Conservation (phyloP, 2,113 vertebrate species). For the Grus americana region DNA sequence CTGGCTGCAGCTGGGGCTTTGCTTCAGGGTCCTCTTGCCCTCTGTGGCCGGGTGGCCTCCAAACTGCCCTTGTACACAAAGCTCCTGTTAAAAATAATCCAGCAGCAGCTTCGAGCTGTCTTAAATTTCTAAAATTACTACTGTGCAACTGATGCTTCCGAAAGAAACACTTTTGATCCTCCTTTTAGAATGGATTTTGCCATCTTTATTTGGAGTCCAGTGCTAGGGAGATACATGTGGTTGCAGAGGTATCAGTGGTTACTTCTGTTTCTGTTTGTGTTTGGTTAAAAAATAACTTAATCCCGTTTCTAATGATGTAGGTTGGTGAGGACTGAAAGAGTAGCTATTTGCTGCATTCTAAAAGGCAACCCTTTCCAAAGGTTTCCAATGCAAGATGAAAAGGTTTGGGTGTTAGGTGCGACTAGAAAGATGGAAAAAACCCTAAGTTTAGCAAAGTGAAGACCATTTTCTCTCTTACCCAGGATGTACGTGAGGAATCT, state of each 20-base stretch:
- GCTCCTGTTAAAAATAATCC: conserved; percentile 51
- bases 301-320: not conserved
- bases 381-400: not conserved
- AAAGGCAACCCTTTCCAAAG: not conserved
- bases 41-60: not conserved
- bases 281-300: conserved; percentile 27
- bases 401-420: not conserved
- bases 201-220: not conserved
- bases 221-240: not conserved
- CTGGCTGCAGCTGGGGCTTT: not conserved
- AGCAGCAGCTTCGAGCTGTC: not conserved
- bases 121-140: conserved; percentile 24
- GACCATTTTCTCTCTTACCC: not conserved
- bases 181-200: not conserved
- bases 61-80: not conserved
- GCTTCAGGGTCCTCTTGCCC: not conserved
- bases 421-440: not conserved
- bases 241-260: not conserved
- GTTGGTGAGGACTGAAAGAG: not conserved
- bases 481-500: not conserved
- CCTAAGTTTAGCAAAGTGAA: not conserved
- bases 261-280: not conserved
- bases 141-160: not conserved
- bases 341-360: not conserved
- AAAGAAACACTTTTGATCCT: not conserved